Evolutionary conservation across 2,797 vertebrate species (phyloP).

Genomic region (Pantherophis vulpinus): DNA sequence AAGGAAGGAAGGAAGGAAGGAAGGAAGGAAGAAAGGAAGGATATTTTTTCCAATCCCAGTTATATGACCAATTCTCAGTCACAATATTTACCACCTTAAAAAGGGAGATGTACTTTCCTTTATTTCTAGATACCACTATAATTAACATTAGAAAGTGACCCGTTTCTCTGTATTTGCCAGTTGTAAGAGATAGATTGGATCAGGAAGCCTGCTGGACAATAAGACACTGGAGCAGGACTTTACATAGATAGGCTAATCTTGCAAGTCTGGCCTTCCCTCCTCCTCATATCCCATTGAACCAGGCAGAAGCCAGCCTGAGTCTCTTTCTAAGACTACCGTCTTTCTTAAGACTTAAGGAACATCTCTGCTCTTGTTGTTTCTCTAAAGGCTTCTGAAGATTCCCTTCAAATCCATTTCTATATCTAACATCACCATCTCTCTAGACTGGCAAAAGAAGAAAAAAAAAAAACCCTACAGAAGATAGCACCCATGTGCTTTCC

Average conservation of each 20-base stretch:
- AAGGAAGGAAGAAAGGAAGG: neutral
- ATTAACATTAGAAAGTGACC: neutral
- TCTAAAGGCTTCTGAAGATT: neutral
- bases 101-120: neutral
- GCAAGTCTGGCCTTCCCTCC: neutral
- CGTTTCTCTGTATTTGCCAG: neutral
- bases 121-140: neutral
- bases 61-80: neutral
- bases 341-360: neutral
- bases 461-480: neutral
- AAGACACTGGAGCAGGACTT: neutral
- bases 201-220: neutral
- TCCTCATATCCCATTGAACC: neutral
- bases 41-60: neutral
- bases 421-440: neutral
- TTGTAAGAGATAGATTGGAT: neutral
- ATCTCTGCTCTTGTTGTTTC: neutral
- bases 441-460: neutral
- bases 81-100: neutral
- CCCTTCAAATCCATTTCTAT: neutral
- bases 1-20: too few species aligned
- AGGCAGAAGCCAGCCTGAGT: neutral
- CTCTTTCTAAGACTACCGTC: neutral
- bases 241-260: neutral
- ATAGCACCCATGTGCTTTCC: neutral